These are phyloP conservation scores for Salvator merianae DNA, from an alignment of 2,113 vertebrate genomes.

Conservation along the genomic window DNA sequence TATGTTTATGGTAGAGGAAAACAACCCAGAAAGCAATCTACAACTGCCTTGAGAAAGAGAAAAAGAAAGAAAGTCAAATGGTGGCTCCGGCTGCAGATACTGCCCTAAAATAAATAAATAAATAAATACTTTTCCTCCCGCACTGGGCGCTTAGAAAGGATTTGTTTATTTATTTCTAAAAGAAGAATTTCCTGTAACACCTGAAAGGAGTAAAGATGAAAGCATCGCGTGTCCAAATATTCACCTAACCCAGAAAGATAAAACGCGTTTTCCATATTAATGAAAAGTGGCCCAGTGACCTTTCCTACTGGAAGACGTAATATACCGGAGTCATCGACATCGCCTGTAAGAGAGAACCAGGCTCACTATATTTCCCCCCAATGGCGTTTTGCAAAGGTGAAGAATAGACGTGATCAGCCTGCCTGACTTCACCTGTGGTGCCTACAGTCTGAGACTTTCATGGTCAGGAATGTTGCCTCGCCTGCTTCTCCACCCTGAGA, in stretches of 20 bases:
- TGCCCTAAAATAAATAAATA: no score
- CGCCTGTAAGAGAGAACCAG: constrained; percentile 8
- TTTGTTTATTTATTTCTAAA: background rate
- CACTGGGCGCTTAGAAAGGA: background rate
- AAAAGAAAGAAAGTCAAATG: background rate
- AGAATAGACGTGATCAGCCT: constrained; percentile 7
- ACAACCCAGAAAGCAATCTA: no score
- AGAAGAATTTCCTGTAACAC: background rate
- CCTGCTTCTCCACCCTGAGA: constrained; percentile 29
- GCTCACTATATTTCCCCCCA: background rate
- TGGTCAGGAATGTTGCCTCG: constrained; percentile 27
- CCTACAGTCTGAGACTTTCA: background rate
- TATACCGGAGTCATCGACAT: background rate
- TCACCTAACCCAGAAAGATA: background rate
- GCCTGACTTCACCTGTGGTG: constrained; percentile 27
- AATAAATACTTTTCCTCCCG: background rate
- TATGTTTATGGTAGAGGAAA: background rate
- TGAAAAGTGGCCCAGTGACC: constrained; percentile 29
- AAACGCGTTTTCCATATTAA: constrained; percentile 12
- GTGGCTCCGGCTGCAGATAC: background rate
- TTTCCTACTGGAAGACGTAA: constrained; percentile 10
- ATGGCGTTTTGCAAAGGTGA: constrained; percentile 2
- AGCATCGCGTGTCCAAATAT: background rate
- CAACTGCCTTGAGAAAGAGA: background rate
- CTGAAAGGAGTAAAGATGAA: background rate